phyloP scores from a whole-genome alignment of 2,113 vertebrate genomes.

The Pedetes capensis region DNA sequence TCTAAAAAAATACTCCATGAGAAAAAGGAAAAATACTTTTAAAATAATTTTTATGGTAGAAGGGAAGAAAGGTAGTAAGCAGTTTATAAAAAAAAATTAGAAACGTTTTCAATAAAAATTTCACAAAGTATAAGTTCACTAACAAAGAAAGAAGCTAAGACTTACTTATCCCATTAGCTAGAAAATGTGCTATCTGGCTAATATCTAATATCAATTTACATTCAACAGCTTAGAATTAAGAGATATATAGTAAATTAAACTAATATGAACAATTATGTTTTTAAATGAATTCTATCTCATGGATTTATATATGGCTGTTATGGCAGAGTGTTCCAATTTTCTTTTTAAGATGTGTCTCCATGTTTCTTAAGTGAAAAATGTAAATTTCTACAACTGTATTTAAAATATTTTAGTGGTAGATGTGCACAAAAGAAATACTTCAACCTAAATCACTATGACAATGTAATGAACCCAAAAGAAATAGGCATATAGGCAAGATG shows the following conservation, averaged over 20 bases:
- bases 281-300: conserved; percentile 50
- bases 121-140: background rate
- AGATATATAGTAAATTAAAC: conserved; percentile 40
- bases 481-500: conserved; percentile 18
- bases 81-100: background rate
- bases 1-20: conserved; percentile 12
- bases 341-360: conserved; percentile 12
- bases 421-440: conserved; percentile 51
- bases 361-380: conserved; percentile 51
- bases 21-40: background rate
- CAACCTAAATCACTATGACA: conserved; percentile 58
- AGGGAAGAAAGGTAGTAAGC: background rate
- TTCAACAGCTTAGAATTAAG: conserved; percentile 30
- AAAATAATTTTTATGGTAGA: conserved; percentile 26
- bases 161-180: background rate
- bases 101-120: conserved; percentile 46
- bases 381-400: conserved; percentile 46
- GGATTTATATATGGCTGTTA: conserved; percentile 24
- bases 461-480: conserved; percentile 45
- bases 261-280: conserved; percentile 33
- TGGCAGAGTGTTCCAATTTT: conserved; percentile 12
- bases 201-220: conserved; percentile 30
- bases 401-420: conserved; percentile 38
- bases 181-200: conserved; percentile 15
- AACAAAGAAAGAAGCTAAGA: conserved; percentile 35